Base-by-base conservation (phyloP, 2,113 vertebrate species). In the Semnornis frantzii region DNA sequence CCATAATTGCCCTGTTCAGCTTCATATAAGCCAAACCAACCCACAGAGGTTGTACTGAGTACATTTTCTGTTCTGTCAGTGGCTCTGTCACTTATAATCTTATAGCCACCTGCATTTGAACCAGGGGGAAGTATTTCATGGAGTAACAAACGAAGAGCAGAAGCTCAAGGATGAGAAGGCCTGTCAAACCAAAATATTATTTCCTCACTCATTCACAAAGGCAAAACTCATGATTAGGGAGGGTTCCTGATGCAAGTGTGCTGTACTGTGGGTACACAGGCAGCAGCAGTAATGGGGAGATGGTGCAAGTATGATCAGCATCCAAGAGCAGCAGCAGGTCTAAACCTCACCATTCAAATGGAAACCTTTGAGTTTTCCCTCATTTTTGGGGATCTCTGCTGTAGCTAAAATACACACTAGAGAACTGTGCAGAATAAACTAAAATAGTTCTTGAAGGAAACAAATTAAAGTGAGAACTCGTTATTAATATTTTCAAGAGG, bases 401-500 rank as follows among this genome's bases (percentile, higher is more conserved):
- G 82, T 77, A 82, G 52, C 28, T 54, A 24, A 82, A 90, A 69
- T 20, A 59, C 42, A 37, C 25, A 71, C 16, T 10, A 10, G 58
- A 77, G 37, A 75, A 54, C n/a, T 54, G 31, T 25, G 50, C 50
- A 52, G 50, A 62, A 74, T 88, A 78, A 71, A 34, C 55, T 76
- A 50, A 87, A 92, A 91, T 59, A 82, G 50, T 66, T 85, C 74
- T 76, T 69, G 55, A 79, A 91, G 75, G 39, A 89, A 55, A 72
- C 12, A 60, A 90, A 66, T 65, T 59, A 69, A 82, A 89, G 50
- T 3, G 6, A 81, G 70, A 84, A 42, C 55, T 76, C 4, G 2
- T 58, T 82, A 74, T 91, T 83, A 93, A 34, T 94, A 94, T 81
- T 95, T 94, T 90, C 55, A 73, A 90, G 69, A 76, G 30, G 30